Conservation (phyloP, 2,113 vertebrate genomes). For the Podocnemis expansa region DNA sequence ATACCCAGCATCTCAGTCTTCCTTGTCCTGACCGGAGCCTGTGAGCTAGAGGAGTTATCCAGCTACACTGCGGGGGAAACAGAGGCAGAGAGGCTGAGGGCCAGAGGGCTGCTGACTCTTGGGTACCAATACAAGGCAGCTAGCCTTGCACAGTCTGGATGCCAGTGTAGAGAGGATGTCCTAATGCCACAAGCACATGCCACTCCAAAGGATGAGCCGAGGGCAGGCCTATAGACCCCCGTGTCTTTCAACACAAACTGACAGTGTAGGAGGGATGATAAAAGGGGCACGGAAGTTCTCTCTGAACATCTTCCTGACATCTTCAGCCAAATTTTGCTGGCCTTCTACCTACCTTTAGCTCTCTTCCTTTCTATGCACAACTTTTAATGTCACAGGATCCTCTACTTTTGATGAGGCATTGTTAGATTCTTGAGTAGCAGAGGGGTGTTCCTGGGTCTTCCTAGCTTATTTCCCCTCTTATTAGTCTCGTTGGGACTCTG, state of each 20-base stretch:
- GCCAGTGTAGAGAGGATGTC: not conserved
- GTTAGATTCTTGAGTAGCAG: not conserved
- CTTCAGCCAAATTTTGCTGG: not conserved
- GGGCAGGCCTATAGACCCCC: not conserved
- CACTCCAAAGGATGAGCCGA: not conserved
- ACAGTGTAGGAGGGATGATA: accelerated
- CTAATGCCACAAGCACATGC: not conserved
- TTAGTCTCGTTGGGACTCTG: not conserved
- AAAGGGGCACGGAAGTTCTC: not conserved
- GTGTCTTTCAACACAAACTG: accelerated
- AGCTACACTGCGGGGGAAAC: accelerated
- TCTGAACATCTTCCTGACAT: not conserved
- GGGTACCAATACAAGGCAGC: not conserved
- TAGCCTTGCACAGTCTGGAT: not conserved
- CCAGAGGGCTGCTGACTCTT: not conserved
- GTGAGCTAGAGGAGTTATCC: not conserved
- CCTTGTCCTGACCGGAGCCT: not conserved
- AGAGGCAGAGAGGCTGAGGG: not conserved
- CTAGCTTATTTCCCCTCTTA: not conserved
- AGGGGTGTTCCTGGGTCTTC: not conserved
- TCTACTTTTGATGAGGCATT: not conserved
- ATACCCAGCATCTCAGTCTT: accelerated
- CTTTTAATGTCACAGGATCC: not conserved
- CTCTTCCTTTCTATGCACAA: not conserved
- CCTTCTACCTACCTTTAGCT: not conserved